These are phyloP conservation scores for Corythornis vintsioides DNA, from an alignment of 2,113 vertebrate species.

Conservation along the genomic window DNA sequence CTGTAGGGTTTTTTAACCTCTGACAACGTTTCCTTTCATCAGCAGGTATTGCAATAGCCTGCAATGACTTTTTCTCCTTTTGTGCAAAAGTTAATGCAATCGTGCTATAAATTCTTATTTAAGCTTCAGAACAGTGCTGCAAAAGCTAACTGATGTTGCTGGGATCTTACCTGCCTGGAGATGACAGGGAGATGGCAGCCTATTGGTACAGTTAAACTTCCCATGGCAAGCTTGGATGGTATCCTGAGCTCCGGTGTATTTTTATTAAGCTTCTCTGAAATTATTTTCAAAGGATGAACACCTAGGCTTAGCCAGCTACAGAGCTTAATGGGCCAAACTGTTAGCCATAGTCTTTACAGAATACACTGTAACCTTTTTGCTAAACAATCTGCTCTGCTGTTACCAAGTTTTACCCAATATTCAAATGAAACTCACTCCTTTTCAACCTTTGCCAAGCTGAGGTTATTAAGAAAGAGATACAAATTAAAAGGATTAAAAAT, in stretches of 20 bases:
- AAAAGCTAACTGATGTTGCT: neutral
- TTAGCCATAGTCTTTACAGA: constrained; percentile 29
- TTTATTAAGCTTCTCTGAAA: constrained; percentile 23
- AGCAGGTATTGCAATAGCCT: constrained; percentile 9
- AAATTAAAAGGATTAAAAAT: constrained; percentile 74
- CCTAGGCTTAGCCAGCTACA: neutral
- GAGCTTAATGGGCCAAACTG: neutral
- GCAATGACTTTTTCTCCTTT: neutral
- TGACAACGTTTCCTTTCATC: constrained; percentile 7
- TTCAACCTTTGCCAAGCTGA: constrained; percentile 67
- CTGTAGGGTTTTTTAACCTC: neutral
- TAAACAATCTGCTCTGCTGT: constrained; percentile 45
- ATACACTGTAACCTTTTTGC: constrained; percentile 33
- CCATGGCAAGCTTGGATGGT: neutral
- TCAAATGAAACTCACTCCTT: constrained; percentile 52
- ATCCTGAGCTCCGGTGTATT: neutral
- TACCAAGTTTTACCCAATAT: constrained; percentile 61
- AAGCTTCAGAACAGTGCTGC: neutral
- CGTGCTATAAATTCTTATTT: too few species aligned
- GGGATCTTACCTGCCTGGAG: neutral
- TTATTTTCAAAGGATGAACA: neutral
- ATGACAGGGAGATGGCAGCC: neutral
- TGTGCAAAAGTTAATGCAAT: neutral
- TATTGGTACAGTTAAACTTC: neutral
- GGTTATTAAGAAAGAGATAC: constrained; percentile 70